Conservation (phyloP, 2,113 vertebrate species). For the Nymphicus hollandicus region DNA sequence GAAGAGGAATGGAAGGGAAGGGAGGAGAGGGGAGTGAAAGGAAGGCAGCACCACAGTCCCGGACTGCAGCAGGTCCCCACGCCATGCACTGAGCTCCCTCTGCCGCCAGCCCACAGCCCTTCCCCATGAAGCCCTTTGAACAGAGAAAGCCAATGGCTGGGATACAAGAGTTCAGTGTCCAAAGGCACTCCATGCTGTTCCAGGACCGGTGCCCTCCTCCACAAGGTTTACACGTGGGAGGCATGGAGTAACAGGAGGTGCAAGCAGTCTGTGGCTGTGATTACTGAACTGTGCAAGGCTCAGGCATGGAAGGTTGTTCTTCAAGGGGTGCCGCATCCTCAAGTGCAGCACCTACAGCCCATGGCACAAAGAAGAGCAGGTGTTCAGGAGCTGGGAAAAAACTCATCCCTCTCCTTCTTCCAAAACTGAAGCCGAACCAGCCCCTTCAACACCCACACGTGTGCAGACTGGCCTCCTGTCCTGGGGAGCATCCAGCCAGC, state of each 20-base stretch:
- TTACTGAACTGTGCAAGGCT: accelerated
- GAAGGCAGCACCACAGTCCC: accelerated
- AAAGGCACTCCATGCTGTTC: accelerated
- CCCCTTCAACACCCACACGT: background rate
- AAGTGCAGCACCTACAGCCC: background rate
- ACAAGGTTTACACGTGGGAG: accelerated
- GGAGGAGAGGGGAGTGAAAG: background rate
- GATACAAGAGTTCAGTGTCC: accelerated
- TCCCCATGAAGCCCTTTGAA: accelerated
- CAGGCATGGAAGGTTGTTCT: accelerated
- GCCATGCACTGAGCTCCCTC: background rate
- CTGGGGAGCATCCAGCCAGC: background rate
- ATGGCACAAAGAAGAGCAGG: background rate
- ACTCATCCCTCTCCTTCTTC: background rate
- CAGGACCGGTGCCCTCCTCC: accelerated
- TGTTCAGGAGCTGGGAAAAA: background rate
- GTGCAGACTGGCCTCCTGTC: background rate
- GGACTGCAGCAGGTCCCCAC: background rate
- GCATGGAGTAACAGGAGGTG: background rate
- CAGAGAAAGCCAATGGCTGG: background rate
- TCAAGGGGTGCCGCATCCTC: background rate
- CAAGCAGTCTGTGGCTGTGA: background rate
- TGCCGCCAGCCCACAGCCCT: background rate
- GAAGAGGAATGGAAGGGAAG: background rate
- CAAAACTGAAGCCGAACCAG: background rate